Conservation (phyloP, 2,113 vertebrate species). For the Brevimyrus niger region DNA sequence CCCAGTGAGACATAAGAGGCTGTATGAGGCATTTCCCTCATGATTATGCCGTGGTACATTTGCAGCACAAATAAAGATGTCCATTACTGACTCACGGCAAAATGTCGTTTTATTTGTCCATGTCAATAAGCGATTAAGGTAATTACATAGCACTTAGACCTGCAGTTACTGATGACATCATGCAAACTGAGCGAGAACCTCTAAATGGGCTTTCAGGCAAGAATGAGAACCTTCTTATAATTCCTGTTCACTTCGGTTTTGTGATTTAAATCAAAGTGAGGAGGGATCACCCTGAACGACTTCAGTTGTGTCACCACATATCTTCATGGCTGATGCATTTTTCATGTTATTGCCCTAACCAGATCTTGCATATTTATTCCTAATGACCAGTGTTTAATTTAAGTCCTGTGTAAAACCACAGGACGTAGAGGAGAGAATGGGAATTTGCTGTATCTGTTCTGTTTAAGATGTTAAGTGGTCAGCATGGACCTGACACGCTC, state of each 20-base stretch:
- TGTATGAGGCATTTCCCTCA: neutral
- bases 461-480: neutral
- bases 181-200: neutral
- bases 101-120: conserved; percentile 16
- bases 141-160: conserved; percentile 21
- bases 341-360: conserved; percentile 22
- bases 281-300: conserved; percentile 32
- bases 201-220: conserved; percentile 48
- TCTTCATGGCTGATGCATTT: conserved; percentile 31
- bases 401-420: conserved; percentile 2
- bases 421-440: neutral
- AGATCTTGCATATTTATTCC: neutral
- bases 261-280: conserved; percentile 46
- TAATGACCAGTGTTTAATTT: conserved; percentile 10
- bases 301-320: conserved; percentile 31
- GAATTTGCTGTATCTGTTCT: too few species aligned
- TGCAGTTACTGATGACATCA: conserved; percentile 21
- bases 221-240: conserved; percentile 49
- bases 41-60: neutral
- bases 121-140: conserved; percentile 17
- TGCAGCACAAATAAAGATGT: conserved; percentile 6
- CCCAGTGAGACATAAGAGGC: neutral
- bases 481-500: neutral
- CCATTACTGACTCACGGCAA: conserved; percentile 10
- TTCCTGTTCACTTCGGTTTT: conserved; percentile 33